A percentile compares a stretch with the other conserved stretches of the same genome.
These are phyloP conservation scores for Lepus oiostolus DNA, from an alignment of 2,797 vertebrate genomes.

Conservation along the genomic window DNA sequence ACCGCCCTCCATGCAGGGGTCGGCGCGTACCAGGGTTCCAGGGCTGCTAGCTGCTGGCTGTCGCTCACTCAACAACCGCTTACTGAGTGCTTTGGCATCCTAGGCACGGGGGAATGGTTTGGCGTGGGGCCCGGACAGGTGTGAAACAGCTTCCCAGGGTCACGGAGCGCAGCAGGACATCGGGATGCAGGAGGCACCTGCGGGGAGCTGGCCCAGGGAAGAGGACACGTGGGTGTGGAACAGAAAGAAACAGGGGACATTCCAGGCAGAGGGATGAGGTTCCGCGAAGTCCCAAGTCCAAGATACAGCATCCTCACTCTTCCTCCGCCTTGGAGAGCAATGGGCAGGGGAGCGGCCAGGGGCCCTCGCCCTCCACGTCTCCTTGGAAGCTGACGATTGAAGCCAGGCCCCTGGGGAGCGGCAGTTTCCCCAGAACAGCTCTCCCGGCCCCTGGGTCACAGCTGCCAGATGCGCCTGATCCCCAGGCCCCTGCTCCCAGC, in stretches of 20 bases:
- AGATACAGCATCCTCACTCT: background rate
- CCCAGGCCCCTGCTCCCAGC: constrained; percentile 66
- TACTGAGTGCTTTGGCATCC: background rate
- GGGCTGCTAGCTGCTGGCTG: background rate
- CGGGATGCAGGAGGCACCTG: too few relatives aligned
- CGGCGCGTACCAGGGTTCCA: background rate
- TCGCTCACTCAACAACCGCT: background rate
- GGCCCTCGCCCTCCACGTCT: background rate
- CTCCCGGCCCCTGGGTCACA: background rate
- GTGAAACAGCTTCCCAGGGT: background rate
- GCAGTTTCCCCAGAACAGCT: background rate
- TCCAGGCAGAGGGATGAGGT: background rate
- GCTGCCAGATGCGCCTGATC: constrained; percentile 56
- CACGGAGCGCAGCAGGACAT: too few relatives aligned
- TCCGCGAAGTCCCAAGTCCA: background rate
- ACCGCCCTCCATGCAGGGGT: background rate
- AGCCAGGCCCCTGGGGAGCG: background rate
- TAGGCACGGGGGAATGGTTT: background rate
- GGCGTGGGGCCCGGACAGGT: background rate
- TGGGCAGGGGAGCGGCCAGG: background rate
- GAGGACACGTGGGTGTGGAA: background rate
- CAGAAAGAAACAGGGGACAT: background rate
- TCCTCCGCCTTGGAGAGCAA: background rate
- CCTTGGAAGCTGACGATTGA: background rate
- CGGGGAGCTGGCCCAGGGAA: background rate